These are phyloP conservation scores for Lutjanus campechanus DNA, from an alignment of 2,797 vertebrate species.

Conservation along the genomic window DNA sequence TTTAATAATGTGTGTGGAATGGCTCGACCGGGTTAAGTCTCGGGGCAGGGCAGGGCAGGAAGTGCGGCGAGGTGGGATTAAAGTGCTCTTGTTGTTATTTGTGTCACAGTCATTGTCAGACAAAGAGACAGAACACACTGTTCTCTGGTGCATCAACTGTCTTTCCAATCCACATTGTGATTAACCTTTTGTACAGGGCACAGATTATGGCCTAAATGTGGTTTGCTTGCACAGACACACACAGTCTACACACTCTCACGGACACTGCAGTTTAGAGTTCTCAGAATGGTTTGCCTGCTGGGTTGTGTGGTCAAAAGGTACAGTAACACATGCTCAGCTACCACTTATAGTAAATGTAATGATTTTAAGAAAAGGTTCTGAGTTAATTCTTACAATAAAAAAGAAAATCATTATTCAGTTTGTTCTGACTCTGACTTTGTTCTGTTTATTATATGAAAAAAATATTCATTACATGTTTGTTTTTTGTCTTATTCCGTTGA, in stretches of 20 bases:
- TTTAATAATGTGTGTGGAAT: constrained; percentile 15
- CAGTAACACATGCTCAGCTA: not conserved
- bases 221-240: constrained; percentile 6
- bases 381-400: not conserved
- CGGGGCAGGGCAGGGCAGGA: constrained; percentile 52
- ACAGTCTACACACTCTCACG: constrained; percentile 11
- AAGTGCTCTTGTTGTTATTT: constrained; percentile 74
- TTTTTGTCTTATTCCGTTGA: too few relatives aligned
- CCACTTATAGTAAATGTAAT: not conserved
- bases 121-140: constrained; percentile 53
- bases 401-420: not conserved
- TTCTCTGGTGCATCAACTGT: constrained; percentile 50
- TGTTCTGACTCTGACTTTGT: too few relatives aligned
- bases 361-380: not conserved
- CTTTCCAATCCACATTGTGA: constrained; percentile 60
- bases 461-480: too few relatives aligned
- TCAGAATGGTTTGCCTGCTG: not conserved
- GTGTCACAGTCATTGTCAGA: constrained; percentile 52
- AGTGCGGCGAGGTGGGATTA: constrained; percentile 68
- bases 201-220: constrained; percentile 70
- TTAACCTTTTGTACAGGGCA: constrained; percentile 71
- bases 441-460: too few relatives aligned
- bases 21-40: constrained; percentile 54
- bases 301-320: not conserved
- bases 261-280: not conserved